Percentiles rank a stretch among this genome's conserved stretches.
Conservation (phyloP, 23 tunicate species). For the Botrylloides violaceus region DNA sequence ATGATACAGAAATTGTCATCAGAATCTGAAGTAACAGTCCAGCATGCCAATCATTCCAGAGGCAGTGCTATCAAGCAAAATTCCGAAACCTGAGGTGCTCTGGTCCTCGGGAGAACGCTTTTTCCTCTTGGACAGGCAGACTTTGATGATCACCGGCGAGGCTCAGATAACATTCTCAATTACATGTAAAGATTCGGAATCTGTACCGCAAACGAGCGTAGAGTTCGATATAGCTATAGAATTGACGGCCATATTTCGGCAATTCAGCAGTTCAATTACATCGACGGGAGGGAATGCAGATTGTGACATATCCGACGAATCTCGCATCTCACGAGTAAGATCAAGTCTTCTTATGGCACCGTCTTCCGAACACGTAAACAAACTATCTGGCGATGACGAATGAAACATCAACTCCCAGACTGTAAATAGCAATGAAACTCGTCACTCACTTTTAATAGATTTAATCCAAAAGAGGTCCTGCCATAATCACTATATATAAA, state of each 20-base stretch:
- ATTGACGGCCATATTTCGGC: constrained; percentile 60
- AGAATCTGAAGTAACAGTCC: too few species aligned
- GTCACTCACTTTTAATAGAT: too few species aligned
- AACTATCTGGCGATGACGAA: constrained; percentile 55
- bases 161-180: constrained; percentile 33
- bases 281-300: constrained; percentile 44
- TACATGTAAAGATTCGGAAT: constrained; percentile 64
- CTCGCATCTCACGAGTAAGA: constrained; percentile 34
- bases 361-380: constrained; percentile 82
- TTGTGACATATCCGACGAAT: constrained; percentile 1
- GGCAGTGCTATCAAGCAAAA: too few species aligned
- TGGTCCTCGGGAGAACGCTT: too few species aligned
- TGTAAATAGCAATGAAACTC: constrained; percentile 25
- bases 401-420: constrained; percentile 83
- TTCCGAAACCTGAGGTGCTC: too few species aligned
- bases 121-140: too few species aligned
- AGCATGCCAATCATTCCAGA: too few species aligned
- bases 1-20: too few species aligned
- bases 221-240: constrained; percentile 44
- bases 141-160: too few species aligned
- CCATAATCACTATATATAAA: too few species aligned
- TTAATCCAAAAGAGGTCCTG: too few species aligned
- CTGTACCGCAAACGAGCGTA: constrained; percentile 49
- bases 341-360: constrained; percentile 54
- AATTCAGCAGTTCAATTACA: constrained; percentile 46